phyloP scores from a whole-genome alignment of 2,888 invertebrate species.

The Yponomeuta cagnagella region DNA sequence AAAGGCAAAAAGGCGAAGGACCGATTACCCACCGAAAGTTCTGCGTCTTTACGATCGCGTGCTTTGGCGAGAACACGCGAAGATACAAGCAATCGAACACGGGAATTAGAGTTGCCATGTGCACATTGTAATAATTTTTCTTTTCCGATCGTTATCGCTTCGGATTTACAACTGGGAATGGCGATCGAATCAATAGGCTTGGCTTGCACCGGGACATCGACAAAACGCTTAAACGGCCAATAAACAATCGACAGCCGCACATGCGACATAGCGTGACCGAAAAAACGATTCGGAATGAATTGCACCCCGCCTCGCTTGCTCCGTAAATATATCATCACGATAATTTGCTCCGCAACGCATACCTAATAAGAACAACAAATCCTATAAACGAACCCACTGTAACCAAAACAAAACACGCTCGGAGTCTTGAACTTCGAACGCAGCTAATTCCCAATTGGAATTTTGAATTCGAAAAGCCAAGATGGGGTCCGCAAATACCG shows the following conservation, averaged over 20 bases:
- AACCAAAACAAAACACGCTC: slow-evolving; percentile 17
- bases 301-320: slow-evolving; percentile 43
- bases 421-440: slow-evolving; percentile 21
- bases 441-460: slow-evolving; percentile 22
- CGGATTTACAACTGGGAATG: slow-evolving; percentile 36
- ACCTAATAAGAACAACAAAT: slow-evolving; percentile 24
- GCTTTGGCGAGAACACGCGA: slow-evolving; percentile 18
- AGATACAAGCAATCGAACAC: slow-evolving; percentile 20
- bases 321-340: slow-evolving; percentile 66
- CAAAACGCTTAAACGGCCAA: slow-evolving; percentile 55
- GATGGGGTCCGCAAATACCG: slow-evolving; percentile 36
- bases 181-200: slow-evolving; percentile 41
- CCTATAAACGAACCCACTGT: slow-evolving; percentile 18
- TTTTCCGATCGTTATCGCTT: slow-evolving; percentile 47
- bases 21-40: slow-evolving; percentile 1
- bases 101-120: slow-evolving; percentile 39
- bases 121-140: slow-evolving; percentile 45
- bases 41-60: slow-evolving; percentile 22
- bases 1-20: slow-evolving; percentile 1
- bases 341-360: slow-evolving; percentile 37
- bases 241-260: slow-evolving; percentile 65
- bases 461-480: slow-evolving; percentile 41
- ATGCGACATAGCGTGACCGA: slow-evolving; percentile 74
- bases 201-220: slow-evolving; percentile 35
- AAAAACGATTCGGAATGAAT: slow-evolving; percentile 66